phyloP scores from a whole-genome alignment of 2,888 invertebrate species.

The Fabriciana adippe region DNA sequence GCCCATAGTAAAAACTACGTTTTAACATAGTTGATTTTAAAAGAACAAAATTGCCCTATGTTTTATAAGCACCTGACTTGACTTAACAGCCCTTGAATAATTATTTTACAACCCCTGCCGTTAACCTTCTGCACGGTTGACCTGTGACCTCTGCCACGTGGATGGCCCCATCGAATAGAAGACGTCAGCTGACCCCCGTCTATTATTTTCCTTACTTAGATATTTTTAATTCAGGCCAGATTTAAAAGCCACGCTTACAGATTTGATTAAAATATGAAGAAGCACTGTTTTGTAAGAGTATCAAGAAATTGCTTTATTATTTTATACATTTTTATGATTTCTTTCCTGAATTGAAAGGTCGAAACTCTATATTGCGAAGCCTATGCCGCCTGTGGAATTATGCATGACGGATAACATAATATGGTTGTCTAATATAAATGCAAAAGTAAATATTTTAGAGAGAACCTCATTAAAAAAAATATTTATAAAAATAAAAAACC shows the following conservation, averaged over 20 bases:
- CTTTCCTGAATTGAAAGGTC: too few species aligned
- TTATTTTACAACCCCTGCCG: constrained; percentile 21
- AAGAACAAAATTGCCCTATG: background rate
- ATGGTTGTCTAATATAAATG: too few species aligned
- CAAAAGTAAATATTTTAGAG: too few species aligned
- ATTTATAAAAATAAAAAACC: too few species aligned
- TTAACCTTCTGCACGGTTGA: constrained; percentile 44
- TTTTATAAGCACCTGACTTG: constrained; percentile 10
- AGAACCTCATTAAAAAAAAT: too few species aligned
- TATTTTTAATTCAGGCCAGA: constrained; percentile 52
- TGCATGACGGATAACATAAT: too few species aligned
- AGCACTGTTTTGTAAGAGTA: too few species aligned
- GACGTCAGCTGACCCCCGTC: constrained; percentile 54
- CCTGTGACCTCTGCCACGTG: constrained; percentile 74
- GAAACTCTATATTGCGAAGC: too few species aligned
- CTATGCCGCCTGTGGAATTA: too few species aligned
- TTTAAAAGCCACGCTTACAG: constrained; percentile 44
- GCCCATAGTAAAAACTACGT: too few species aligned
- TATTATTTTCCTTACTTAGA: constrained; percentile 52
- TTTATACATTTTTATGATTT: too few species aligned
- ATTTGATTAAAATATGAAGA: constrained; percentile 6
- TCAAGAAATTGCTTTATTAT: too few species aligned
- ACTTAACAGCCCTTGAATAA: constrained; percentile 16
- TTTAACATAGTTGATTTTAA: background rate
- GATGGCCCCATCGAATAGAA: constrained; percentile 44